These are phyloP conservation scores for Catostylus mosaicus DNA, from an alignment of 30 jellyfish, hydroid and myxozoan species.

Conservation along the genomic window DNA sequence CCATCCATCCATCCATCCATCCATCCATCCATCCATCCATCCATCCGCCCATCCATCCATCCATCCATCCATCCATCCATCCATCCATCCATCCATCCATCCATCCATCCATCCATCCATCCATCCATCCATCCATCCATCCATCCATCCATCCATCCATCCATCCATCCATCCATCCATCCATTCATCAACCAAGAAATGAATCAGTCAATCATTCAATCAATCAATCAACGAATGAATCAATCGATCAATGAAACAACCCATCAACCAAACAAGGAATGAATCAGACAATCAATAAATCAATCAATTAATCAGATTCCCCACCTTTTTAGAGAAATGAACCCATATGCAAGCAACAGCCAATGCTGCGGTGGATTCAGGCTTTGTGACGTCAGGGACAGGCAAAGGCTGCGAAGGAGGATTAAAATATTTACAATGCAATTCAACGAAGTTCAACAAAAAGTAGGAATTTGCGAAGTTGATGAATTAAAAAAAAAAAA, in stretches of 20 bases:
- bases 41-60: background rate
- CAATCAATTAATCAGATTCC: background rate
- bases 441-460: background rate
- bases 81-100: background rate
- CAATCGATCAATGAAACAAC: too few relatives aligned
- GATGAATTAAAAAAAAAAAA: background rate
- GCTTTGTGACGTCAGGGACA: constrained; percentile 74
- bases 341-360: constrained; percentile 99
- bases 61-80: background rate
- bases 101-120: background rate
- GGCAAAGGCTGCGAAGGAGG: constrained; percentile 59
- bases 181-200: background rate
- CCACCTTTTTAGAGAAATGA: constrained; percentile 88
- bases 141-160: constrained; percentile 1
- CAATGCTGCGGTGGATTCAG: constrained; percentile 76
- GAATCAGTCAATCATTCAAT: too few relatives aligned
- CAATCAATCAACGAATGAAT: too few relatives aligned
- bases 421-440: background rate
- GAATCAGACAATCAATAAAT: too few relatives aligned
- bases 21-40: constrained; percentile 1
- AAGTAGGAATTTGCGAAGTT: too few relatives aligned
- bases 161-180: constrained; percentile 1
- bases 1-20: constrained; percentile 1
- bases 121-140: constrained; percentile 1
- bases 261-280: too few relatives aligned